phyloP scores from a whole-genome alignment of 2,888 invertebrate species.

The Heteropelma amictum region DNA sequence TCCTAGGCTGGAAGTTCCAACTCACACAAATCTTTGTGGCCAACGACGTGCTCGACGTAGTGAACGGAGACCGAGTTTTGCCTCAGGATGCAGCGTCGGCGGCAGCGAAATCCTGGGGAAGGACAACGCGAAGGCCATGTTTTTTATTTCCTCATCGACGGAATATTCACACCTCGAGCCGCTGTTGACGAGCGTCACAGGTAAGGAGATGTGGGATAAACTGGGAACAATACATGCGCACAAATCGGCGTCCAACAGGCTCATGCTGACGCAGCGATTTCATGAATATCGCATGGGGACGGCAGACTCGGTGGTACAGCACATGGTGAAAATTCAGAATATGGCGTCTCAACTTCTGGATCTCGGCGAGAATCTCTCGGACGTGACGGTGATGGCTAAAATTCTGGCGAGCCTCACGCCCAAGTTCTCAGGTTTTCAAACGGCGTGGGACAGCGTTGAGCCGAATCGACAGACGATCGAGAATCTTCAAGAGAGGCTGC shows the following conservation, averaged over 20 bases:
- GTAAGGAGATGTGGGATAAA: constrained; percentile 54
- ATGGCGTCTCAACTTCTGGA: constrained; percentile 43
- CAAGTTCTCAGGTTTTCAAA: constrained; percentile 44
- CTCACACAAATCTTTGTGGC: constrained; percentile 19
- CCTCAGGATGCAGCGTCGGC: not conserved
- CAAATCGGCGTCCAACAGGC: constrained; percentile 45
- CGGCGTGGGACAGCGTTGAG: constrained; percentile 51
- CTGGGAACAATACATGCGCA: constrained; percentile 41
- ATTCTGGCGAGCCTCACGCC: constrained; percentile 40
- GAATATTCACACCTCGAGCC: constrained; percentile 31
- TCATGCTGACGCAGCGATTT: constrained; percentile 36
- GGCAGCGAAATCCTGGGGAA: constrained; percentile 13
- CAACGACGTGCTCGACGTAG: constrained; percentile 7
- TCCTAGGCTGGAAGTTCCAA: constrained; percentile 37
- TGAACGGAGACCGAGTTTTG: not conserved
- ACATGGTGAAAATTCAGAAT: constrained; percentile 45
- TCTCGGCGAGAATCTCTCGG: constrained; percentile 33
- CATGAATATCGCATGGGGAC: constrained; percentile 43
- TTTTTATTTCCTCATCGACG: constrained; percentile 30
- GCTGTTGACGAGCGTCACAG: constrained; percentile 45
- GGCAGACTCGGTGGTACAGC: constrained; percentile 41
- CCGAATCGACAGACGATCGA: constrained; percentile 39
- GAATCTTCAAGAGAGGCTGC: constrained; percentile 37
- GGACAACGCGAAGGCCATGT: constrained; percentile 33
- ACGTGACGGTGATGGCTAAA: constrained; percentile 49